These are phyloP conservation scores for Epizoanthus ramosus DNA, from an alignment of 92 coral and sea anemone genomes.

Conservation along the genomic window DNA sequence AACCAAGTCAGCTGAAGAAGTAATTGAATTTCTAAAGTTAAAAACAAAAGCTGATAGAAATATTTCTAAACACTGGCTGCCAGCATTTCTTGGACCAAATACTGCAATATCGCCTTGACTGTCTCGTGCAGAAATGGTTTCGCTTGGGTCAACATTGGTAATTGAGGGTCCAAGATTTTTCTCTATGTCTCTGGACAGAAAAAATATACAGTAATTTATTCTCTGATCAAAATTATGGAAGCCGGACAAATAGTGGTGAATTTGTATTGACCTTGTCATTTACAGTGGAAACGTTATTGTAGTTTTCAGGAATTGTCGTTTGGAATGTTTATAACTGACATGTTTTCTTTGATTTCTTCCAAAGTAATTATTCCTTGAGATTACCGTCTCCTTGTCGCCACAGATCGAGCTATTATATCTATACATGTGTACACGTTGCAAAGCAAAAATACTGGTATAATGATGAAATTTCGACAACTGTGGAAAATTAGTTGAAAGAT, in stretches of 20 bases:
- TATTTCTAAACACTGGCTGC: no score
- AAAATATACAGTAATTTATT: constrained; percentile 8
- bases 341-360: neutral
- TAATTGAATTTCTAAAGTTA: no score
- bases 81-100: no score
- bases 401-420: constrained; percentile 2
- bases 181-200: neutral
- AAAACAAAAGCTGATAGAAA: no score
- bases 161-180: no score
- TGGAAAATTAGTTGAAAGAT: neutral
- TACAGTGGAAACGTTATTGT: no score
- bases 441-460: neutral
- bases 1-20: neutral
- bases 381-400: no score
- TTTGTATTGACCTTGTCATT: no score
- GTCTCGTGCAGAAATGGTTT: no score
- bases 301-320: neutral
- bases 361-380: neutral
- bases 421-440: constrained; percentile 6
- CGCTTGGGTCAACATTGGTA: no score
- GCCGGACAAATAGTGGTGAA: neutral
- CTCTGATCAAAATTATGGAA: constrained; percentile 21
- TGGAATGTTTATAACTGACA: neutral
- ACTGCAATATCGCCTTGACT: no score
- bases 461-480: constrained; percentile 1